Evolutionary conservation across 2,797 vertebrate genomes (phyloP), one percentile per base, ranked within the genome.

Genomic region (Sylvia borin): DNA sequence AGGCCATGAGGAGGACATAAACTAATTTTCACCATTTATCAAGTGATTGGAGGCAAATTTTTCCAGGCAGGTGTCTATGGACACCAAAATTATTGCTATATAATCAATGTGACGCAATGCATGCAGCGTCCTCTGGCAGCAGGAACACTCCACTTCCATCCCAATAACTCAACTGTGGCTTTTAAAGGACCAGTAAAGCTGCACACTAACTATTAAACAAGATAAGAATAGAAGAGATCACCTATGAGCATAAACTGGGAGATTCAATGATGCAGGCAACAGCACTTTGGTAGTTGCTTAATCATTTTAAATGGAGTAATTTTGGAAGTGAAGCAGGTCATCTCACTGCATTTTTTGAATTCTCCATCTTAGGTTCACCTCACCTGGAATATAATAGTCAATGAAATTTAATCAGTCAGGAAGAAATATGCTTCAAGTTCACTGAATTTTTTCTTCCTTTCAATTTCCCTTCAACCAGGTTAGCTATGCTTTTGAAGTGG

Each of bases 381-480:
- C 13, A 9, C 51, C 66, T 85, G 92, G 45, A 88, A 53, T 53
- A 81, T 77, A 91, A 77, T 13, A 16, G 1, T 54, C 53, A 36
- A 26, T 43, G 42, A 89, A 93, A 94, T 90, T 58, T 82, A 55
- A 50, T 79, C 80, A 96, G 65, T 71, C 51, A 62, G 38, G 45
- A 65, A 90, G 91, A 88, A 92, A 85, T 11, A 61, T 81, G 26
- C 20, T 66, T 92, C 68, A 71, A 54, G 65, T 82, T 91, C 78
- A 42, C 32, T 27, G 50, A 70, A 65, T n/a, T 91, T 82, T 96
- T 85, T 84, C 78, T 91, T 94, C 34, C 36, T 91, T 92, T 94
- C 91, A 50, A 89, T 96, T 96, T 96, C 34, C 53, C 89, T 90
- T 93, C 43, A 93, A 36, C 71, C 81, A 74, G 11, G 93, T 90